phyloP scores from a whole-genome alignment of 2,113 vertebrate genomes.

The Danionella cerebrum region DNA sequence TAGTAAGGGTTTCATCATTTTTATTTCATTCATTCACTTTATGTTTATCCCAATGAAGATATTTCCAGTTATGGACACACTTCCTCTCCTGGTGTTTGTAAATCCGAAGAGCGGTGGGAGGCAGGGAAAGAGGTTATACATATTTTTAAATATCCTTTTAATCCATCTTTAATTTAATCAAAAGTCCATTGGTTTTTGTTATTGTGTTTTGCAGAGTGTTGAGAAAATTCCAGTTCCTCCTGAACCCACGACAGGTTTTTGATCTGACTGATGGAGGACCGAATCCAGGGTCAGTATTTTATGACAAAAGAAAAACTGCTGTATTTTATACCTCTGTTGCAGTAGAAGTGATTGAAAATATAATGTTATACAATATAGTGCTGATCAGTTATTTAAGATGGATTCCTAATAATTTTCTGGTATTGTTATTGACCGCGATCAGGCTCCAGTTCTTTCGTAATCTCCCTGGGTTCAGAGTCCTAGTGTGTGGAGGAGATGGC shows the following conservation, averaged over 20 bases:
- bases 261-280: constrained; percentile 76
- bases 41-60: constrained; percentile 53
- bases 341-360: too few species aligned
- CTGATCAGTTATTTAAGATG: too few species aligned
- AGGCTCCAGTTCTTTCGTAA: constrained; percentile 81
- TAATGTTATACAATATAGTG: too few species aligned
- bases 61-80: constrained; percentile 63
- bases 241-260: constrained; percentile 84
- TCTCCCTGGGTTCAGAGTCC: constrained; percentile 67
- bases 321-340: too few species aligned
- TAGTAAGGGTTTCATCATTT: too few species aligned
- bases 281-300: constrained; percentile 61
- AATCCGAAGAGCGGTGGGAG: constrained; percentile 89
- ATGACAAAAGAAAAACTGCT: not conserved
- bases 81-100: constrained; percentile 82
- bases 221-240: constrained; percentile 79
- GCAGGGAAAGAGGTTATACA: constrained; percentile 75
- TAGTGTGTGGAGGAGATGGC: constrained; percentile 87
- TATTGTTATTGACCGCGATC: too few species aligned
- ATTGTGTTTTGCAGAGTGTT: too few species aligned
- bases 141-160: not conserved
- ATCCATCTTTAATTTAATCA: too few species aligned
- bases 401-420: too few species aligned
- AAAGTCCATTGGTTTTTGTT: too few species aligned
- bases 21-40: too few species aligned